Evolutionary conservation across 2,113 vertebrate species (phyloP), one percentile per base, ranked within the genome.

Genomic region (Scomber colias): DNA sequence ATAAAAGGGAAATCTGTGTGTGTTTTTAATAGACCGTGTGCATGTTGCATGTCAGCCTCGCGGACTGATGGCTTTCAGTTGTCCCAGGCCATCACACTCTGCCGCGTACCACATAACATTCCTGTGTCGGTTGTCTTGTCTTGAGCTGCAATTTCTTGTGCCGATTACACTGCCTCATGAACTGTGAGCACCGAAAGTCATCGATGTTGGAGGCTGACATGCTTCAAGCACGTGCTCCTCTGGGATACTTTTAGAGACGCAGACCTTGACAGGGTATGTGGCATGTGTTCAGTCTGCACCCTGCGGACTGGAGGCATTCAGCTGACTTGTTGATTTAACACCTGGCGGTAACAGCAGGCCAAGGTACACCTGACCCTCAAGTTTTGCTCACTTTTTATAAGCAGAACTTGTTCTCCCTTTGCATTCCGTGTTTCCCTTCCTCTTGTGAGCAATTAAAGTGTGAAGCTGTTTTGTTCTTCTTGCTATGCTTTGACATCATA

Each of bases 401-500:
- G 17, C 35, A 30, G 11, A 81, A 74, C 62, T 45, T 17, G 21
- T 10, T 50, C 21, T 49, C 44, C 4, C 27, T 24, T 50, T 57
- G 24, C 77, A 63, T 61, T 30, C 62, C 62, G 50, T 61, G 30
- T 40, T 55, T 79, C 57, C 73, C n/a, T 71, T 21, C n/a, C 44
- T 56, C 3, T 66, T 77, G 51, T 61, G 80, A 78, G 40, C 24
- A 45, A 16, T 2, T 40, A 15, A 78, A 51, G 61, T 77, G 77
- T 68, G 55, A 87, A 72, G 13, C 11, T 2, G 11, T 48, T 74
- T 3, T 13, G 46, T 60, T 65, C 55, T 61, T 45, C 46, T 87
- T 45, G 11, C 79, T 65, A 59, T 72, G 21, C 63, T 66, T 89
- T 88, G 74, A 89, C 70, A 84, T 87, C 83, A 89, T 7, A 3